Evolutionary conservation across 2,113 vertebrate genomes (phyloP).

Genomic region (Telmatochromis brachygnathus): DNA sequence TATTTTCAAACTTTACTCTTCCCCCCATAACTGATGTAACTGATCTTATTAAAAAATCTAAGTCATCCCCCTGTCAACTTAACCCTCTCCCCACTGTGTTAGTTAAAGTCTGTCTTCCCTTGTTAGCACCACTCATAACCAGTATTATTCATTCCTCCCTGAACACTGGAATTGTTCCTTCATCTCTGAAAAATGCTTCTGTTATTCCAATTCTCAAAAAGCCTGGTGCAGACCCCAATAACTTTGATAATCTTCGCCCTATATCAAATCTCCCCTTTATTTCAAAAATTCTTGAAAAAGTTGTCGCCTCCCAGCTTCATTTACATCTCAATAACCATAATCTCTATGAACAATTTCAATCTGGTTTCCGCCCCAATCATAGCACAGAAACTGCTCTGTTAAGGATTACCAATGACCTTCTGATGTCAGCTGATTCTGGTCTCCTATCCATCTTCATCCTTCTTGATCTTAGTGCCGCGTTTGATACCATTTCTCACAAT

Average conservation of each 20-base stretch:
- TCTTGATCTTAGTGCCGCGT: accelerated
- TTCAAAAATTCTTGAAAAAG: neutral
- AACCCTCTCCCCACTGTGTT: neutral
- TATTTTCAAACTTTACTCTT: neutral
- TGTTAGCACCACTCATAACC: neutral
- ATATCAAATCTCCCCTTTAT: neutral
- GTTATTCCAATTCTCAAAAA: neutral
- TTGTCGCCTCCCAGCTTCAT: accelerated
- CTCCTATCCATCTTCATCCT: too few species aligned
- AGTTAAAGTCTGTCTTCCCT: neutral
- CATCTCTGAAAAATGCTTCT: neutral
- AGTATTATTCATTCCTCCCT: neutral
- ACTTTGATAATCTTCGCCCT: neutral
- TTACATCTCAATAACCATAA: neutral
- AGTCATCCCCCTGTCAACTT: neutral
- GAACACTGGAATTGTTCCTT: neutral
- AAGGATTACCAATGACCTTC: too few species aligned
- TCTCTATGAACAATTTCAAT: neutral
- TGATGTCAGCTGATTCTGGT: too few species aligned
- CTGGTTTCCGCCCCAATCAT: too few species aligned
- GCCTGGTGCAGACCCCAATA: neutral
- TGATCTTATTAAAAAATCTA: neutral
- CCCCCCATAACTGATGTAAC: neutral
- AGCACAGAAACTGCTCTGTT: too few species aligned
- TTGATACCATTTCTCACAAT: too few species aligned